phyloP scores from a whole-genome alignment of 2,888 invertebrate species.

The Scrobipalpa costella region DNA sequence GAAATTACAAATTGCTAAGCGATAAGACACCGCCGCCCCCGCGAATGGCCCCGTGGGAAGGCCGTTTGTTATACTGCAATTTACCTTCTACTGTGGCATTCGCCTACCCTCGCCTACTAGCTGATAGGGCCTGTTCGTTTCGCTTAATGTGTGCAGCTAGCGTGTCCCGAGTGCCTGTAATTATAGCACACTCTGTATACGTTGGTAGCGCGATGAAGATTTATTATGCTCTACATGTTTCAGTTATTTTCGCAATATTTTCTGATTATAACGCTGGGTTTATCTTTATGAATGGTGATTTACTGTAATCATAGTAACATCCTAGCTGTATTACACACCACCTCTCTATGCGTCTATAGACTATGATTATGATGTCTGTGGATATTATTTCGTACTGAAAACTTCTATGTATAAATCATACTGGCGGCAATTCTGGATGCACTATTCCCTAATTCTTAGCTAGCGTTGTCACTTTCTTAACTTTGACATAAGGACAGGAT shows the following conservation, averaged over 20 bases:
- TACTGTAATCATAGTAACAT: not conserved
- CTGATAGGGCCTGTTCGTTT: slow-evolving; percentile 63
- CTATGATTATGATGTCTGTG: too few species aligned
- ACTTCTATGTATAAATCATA: too few species aligned
- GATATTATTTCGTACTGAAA: too few species aligned
- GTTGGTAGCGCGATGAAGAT: slow-evolving; percentile 28
- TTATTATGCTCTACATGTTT: slow-evolving; percentile 19
- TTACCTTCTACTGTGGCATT: not conserved
- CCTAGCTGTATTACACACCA: not conserved
- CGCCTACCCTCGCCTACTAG: slow-evolving; percentile 18
- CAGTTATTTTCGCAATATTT: slow-evolving; percentile 11
- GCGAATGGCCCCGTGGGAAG: too few species aligned
- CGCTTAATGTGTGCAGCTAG: slow-evolving; percentile 55
- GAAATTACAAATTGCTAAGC: too few species aligned
- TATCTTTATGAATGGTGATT: not conserved
- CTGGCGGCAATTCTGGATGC: too few species aligned
- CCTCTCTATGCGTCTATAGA: too few species aligned
- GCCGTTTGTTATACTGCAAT: not conserved
- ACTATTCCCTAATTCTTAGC: too few species aligned
- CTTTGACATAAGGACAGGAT: too few species aligned
- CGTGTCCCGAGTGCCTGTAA: slow-evolving; percentile 47
- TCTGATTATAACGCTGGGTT: not conserved
- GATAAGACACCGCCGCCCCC: too few species aligned
- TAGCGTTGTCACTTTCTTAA: too few species aligned
- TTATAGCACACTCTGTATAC: slow-evolving; percentile 47